Conservation (phyloP, 1,140 invertebrate species). For the Trichomalopsis sarcophagae region DNA sequence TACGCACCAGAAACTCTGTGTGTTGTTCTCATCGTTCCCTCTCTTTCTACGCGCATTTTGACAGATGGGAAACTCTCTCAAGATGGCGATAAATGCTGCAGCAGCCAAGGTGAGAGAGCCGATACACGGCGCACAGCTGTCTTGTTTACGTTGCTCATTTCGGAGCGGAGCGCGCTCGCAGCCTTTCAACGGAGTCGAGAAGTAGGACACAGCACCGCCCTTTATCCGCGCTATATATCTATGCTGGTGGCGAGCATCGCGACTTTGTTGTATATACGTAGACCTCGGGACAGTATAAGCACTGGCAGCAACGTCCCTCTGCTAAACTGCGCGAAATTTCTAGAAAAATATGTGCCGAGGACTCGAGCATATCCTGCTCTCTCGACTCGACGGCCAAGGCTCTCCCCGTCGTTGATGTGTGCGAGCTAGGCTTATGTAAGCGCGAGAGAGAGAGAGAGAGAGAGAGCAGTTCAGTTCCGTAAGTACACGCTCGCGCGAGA, state of each 20-base stretch:
- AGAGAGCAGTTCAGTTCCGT: not conserved
- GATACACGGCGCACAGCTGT: slow-evolving; percentile 16
- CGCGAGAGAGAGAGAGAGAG: not conserved
- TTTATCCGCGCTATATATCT: not conserved
- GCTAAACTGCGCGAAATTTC: slow-evolving; percentile 36
- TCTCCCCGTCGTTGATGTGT: not conserved
- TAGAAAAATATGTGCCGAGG: slow-evolving; percentile 8
- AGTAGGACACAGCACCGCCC: not conserved
- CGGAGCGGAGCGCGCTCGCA: no score
- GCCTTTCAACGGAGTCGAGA: not conserved
- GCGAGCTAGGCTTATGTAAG: slow-evolving; percentile 27
- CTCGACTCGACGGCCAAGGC: no score
- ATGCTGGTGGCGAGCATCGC: no score
- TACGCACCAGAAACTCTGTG: not conserved
- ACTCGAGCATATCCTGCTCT: not conserved
- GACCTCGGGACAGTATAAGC: not conserved
- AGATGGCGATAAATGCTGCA: slow-evolving; percentile 48
- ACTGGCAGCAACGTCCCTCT: not conserved
- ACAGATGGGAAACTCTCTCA: slow-evolving; percentile 50
- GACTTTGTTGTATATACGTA: not conserved
- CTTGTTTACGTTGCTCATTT: slow-evolving; percentile 41
- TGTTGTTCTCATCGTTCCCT: not conserved
- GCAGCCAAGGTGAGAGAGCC: slow-evolving; percentile 40
- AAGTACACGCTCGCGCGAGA: not conserved
- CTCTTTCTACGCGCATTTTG: slow-evolving; percentile 22